phyloP scores from a whole-genome alignment of 2,888 invertebrate species.

The Anthoptus insignis region DNA sequence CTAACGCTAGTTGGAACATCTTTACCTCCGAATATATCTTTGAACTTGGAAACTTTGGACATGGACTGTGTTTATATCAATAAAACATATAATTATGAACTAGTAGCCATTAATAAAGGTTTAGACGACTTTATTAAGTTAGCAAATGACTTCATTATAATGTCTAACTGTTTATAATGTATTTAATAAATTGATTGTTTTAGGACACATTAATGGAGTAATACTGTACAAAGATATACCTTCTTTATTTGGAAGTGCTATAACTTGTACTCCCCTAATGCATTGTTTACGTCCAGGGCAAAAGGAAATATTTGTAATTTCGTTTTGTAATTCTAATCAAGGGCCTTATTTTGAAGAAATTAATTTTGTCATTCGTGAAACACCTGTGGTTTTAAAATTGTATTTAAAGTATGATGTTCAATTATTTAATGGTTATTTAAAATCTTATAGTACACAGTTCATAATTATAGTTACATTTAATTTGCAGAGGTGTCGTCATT shows the following conservation, averaged over 20 bases:
- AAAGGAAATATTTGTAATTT: slow-evolving; percentile 82
- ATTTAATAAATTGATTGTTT: slow-evolving; percentile 6
- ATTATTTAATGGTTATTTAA: neutral
- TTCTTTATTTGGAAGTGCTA: slow-evolving; percentile 85
- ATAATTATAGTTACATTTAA: slow-evolving; percentile 17
- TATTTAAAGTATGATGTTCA: slow-evolving; percentile 83
- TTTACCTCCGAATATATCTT: slow-evolving; percentile 84
- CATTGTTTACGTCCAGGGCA: slow-evolving; percentile 81
- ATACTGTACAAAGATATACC: slow-evolving; percentile 76
- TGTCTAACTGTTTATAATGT: neutral
- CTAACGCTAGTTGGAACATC: slow-evolving; percentile 85
- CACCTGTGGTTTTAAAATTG: slow-evolving; percentile 83
- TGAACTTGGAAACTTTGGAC: slow-evolving; percentile 86
- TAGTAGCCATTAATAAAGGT: slow-evolving; percentile 87
- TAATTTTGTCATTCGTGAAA: slow-evolving; percentile 87
- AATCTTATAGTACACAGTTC: slow-evolving; percentile 6
- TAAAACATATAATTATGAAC: slow-evolving; percentile 87
- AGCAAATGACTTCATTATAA: too few relatives aligned
- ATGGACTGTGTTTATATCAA: slow-evolving; percentile 86
- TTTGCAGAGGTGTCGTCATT: slow-evolving; percentile 87
- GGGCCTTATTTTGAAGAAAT: slow-evolving; percentile 89
- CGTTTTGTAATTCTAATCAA: slow-evolving; percentile 86
- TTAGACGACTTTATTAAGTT: neutral
- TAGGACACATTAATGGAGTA: slow-evolving; percentile 88
- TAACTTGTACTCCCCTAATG: slow-evolving; percentile 80